phyloP scores from a whole-genome alignment of 1,140 invertebrate species.

The Stegodyphus dumicola region DNA sequence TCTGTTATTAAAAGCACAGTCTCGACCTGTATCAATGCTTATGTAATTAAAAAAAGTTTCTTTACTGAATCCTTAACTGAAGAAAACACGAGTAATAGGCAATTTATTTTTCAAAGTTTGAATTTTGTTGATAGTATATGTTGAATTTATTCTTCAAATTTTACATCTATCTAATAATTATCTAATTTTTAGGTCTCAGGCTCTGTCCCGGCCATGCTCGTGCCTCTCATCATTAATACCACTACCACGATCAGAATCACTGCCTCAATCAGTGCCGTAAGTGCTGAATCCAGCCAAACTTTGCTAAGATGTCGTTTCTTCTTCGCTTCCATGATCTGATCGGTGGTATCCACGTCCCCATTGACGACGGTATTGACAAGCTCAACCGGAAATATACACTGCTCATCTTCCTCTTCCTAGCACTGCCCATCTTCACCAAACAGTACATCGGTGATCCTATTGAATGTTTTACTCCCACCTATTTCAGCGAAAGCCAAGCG shows the following conservation, averaged over 20 bases:
- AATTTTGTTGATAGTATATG: too few species aligned
- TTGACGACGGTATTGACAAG: slow-evolving; percentile 73
- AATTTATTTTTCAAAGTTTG: too few species aligned
- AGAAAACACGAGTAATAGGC: too few species aligned
- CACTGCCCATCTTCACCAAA: slow-evolving; percentile 72
- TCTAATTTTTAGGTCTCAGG: slow-evolving; percentile 16
- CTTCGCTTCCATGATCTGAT: slow-evolving; percentile 68
- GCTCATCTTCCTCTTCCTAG: slow-evolving; percentile 72
- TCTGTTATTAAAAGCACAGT: too few species aligned
- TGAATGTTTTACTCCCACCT: slow-evolving; percentile 70
- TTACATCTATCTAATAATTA: too few species aligned
- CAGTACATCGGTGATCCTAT: slow-evolving; percentile 74
- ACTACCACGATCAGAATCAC: not conserved
- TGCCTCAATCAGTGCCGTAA: not conserved
- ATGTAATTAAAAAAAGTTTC: too few species aligned
- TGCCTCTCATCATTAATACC: slow-evolving; percentile 23
- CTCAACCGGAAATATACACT: slow-evolving; percentile 73
- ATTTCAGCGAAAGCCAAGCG: slow-evolving; percentile 69
- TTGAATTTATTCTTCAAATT: too few species aligned
- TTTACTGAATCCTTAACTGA: too few species aligned
- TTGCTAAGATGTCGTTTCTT: slow-evolving; percentile 65
- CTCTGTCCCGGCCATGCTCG: slow-evolving; percentile 55
- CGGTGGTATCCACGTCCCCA: slow-evolving; percentile 70
- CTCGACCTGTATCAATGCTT: too few species aligned
- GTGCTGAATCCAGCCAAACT: not conserved